phyloP scores from a whole-genome alignment of 2,888 invertebrate genomes.

The Xylota segnis region DNA sequence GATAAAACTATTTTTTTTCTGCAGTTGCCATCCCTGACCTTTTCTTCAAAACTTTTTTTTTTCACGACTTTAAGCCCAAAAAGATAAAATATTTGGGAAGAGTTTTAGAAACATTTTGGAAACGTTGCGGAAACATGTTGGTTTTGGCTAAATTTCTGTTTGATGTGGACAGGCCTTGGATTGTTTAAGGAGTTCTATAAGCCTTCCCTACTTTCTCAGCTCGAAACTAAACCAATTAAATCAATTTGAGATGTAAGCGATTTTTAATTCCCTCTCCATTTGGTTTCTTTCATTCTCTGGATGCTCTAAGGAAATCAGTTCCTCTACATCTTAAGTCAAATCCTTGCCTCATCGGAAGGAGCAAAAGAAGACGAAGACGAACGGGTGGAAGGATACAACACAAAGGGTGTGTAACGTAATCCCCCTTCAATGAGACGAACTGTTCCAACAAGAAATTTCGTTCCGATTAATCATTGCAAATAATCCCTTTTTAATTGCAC shows the following conservation, averaged over 20 bases:
- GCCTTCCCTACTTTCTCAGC: slow-evolving; percentile 24
- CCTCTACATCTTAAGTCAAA: slow-evolving; percentile 51
- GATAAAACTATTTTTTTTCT: too few relatives aligned
- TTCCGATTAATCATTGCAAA: slow-evolving; percentile 74
- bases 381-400: slow-evolving; percentile 1
- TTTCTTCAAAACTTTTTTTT: too few relatives aligned
- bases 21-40: too few relatives aligned
- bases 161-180: too few relatives aligned
- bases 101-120: too few relatives aligned
- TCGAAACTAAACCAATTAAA: slow-evolving; percentile 64
- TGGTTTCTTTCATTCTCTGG: slow-evolving; percentile 1
- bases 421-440: slow-evolving; percentile 38
- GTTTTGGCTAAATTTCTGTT: too few relatives aligned
- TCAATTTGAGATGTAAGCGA: slow-evolving; percentile 63
- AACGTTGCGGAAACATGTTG: too few relatives aligned
- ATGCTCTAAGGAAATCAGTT: slow-evolving; percentile 50
- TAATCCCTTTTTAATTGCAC: slow-evolving; percentile 75
- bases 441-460: slow-evolving; percentile 64
- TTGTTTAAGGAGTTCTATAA: too few relatives aligned
- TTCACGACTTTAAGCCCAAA: too few relatives aligned
- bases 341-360: slow-evolving; percentile 58
- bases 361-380: slow-evolving; percentile 33
- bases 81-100: too few relatives aligned
- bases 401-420: slow-evolving; percentile 55
- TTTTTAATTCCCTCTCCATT: slow-evolving; percentile 31